Base-by-base conservation (phyloP, 2,888 invertebrate genomes). In the Apeira syringaria region DNA sequence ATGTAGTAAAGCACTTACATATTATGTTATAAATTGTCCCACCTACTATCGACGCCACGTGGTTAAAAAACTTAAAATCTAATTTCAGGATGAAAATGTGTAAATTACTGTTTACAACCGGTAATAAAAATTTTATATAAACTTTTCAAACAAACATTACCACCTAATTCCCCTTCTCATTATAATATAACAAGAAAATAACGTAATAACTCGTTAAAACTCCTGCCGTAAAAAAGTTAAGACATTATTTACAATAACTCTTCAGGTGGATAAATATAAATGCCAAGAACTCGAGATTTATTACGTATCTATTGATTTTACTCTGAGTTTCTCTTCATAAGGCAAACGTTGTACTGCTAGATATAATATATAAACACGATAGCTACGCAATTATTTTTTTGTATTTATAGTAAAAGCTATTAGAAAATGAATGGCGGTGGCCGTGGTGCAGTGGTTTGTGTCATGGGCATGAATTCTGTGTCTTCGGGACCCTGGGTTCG, bases 271-370 rank as follows among this genome's bases (percentile, higher is more conserved):
- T 72, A 71, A 72, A 74, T 64, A 71, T 57, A 56, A 47, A 40
- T 36, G 46, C 35, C 49, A 51, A 54, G 58, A 50, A 50, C 64
- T 61, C 58, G 49, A 67, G 79, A 79, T 80, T 77, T 80, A 79
- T 79, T 75, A 79, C 45, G 8, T 74, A 78, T 74, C 74, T 76
- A 81, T 79, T 68, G 75, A 80, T 77, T 75, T 66, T 55, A 49
- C 50, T 44, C 45, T 55, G 61, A 45, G 64, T 65, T 61, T 52
- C 61, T 69, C 60, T 62, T 69, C 57, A 63, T 72, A 68, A 74
- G 66, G 49, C 41, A 6, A 13, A 27, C n/a, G 32, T 24, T 8
- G 6, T 3, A 27, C n/a, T 43, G 32, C 4, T n/a, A 32, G 43
- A 26, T 26, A 12, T 20, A 26, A 26, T 8, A 20, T 20, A 20